Evolutionary conservation across 2,888 invertebrate genomes (phyloP), one percentile per base, ranked within the genome.

Genomic region (Megaustenia siamemsis): DNA sequence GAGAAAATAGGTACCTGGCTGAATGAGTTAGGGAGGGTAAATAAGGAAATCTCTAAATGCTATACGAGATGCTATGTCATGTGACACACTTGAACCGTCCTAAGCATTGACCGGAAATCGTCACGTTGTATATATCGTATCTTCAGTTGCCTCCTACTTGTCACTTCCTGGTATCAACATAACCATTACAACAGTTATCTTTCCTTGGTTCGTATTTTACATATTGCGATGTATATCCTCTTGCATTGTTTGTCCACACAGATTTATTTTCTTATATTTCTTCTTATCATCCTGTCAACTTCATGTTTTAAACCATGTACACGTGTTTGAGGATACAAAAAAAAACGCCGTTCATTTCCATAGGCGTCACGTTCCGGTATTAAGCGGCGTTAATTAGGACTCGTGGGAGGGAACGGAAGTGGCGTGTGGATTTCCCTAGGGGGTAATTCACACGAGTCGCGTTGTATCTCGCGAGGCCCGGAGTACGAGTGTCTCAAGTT

Each of bases 381-480:
- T 66, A 82, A 49, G 35, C 38, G 76, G 76, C 78, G 69, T 69
- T 83, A 83, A 83, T 83, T 78, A 56, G 78, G 83, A 60, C 83
- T 78, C 78, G 38, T 40, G 83, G 83, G 83, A 83, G 83, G 68
- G 43, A 83, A 43, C 40, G 43, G 32, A 32, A 83, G 66, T 66
- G 68, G 66, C 66, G 38, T 43, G 78, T 49, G 71, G 35, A 49
- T 56, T 45, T 71, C 83, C 68, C 75, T 56, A 60, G 78, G 83
- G 83, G 78, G 83, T 83, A 83, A 83, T 83, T 83, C 83, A 83
- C 83, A 83, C 83, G 71, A 83, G 78, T 71, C 78, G 83, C 69
- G 83, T 69, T 71, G 60, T 49, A 83, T 83, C 78, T 78, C 78
- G 49, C 69, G 56, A 76, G 71, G 32, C 56, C 43, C n/a, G 83